These are phyloP conservation scores for Elanus axillaris DNA, from an alignment of 2,113 vertebrate species.

Conservation along the genomic window DNA sequence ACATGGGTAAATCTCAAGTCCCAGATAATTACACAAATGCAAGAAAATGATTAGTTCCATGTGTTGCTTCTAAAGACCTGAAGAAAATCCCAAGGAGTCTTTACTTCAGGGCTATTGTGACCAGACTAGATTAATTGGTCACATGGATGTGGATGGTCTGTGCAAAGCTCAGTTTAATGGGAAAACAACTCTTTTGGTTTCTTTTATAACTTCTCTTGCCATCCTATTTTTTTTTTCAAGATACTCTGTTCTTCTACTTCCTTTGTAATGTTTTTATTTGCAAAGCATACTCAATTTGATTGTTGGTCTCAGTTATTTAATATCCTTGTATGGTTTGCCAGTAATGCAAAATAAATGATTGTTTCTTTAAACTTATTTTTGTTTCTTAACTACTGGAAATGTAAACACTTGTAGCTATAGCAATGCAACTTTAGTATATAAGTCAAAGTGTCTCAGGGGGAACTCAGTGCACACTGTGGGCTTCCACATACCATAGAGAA, in stretches of 20 bases:
- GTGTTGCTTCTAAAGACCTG: not conserved
- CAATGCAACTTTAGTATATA: not conserved
- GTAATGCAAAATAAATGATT: not conserved
- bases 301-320: not conserved
- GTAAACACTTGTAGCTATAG: not conserved
- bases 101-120: not conserved
- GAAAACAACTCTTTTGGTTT: not conserved
- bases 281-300: not conserved
- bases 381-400: not conserved
- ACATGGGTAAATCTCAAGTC: not conserved
- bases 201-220: not conserved
- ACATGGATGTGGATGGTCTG: not conserved
- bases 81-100: not conserved
- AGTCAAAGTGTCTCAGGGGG: not conserved
- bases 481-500: not conserved
- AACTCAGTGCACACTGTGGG: not conserved
- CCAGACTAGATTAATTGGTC: not conserved
- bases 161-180: not conserved
- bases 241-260: not conserved
- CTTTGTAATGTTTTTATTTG: not conserved
- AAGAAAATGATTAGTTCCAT: not conserved
- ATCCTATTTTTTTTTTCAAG: not conserved
- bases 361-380: not conserved
- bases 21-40: not conserved
- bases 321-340: not conserved